These are phyloP conservation scores for Acanthurus lineatus DNA, from an alignment of 2,797 vertebrate species.

Conservation along the genomic window DNA sequence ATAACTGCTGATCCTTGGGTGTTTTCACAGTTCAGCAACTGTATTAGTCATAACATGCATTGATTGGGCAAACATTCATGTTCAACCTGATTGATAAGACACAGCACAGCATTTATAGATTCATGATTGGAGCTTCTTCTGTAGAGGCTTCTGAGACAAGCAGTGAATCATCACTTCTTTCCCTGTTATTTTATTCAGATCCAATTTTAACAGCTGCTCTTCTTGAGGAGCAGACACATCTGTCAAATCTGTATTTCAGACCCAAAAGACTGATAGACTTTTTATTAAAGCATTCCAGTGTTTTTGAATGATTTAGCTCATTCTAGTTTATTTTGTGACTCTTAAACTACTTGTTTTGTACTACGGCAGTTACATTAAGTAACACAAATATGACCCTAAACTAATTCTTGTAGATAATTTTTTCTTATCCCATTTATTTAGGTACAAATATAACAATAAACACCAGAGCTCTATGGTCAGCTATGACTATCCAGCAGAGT, in stretches of 20 bases:
- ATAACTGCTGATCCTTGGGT: background rate
- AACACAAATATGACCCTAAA: no score
- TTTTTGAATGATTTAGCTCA: background rate
- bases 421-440: no score
- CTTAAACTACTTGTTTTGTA: no score
- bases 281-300: background rate
- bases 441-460: background rate
- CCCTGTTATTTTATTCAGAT: background rate
- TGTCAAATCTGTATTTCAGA: background rate
- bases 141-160: background rate
- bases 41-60: background rate
- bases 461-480: background rate
- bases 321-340: background rate
- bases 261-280: background rate
- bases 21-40: background rate
- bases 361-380: background rate
- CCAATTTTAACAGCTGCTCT: background rate
- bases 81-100: background rate
- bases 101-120: background rate
- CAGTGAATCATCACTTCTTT: background rate
- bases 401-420: no score
- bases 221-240: background rate
- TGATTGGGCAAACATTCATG: background rate
- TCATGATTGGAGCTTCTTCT: background rate
- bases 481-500: conserved; percentile 5